Evolutionary conservation across 2,113 vertebrate species (phyloP), one percentile per base, ranked within the genome.

Genomic region (Axis porcinus): DNA sequence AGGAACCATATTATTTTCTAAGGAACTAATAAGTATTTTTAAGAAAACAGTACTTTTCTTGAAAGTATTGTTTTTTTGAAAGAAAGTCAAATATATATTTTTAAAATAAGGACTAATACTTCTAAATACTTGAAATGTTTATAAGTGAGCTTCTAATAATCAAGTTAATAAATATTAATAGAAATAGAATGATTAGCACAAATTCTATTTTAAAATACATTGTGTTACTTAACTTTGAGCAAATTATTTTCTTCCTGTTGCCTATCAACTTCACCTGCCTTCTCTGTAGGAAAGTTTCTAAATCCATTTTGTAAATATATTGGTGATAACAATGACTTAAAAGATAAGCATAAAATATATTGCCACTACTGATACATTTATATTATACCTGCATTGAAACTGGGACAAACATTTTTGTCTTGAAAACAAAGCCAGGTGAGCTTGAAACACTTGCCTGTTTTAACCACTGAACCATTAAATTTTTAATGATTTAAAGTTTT

Each of bases 341-440:
- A 96, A 78, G 23, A 47, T 27, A 74, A 92, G 33, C 16, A 36
- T 16, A 78, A 76, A 81, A 12, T 50, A 27, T 76, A 28, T 84
- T 94, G 74, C 91, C 67, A 95, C 81, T 52, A 13, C 64, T 70
- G 74, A 82, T 25, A 19, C 90, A 54, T 97, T 97, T 97, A 40
- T 52, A 52, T 21, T 88, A 92, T 67, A 97, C 95, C 88, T 97
- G 91, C n/a, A 43, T 10, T 23, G 23, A 43, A 90, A 89, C 12
- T 81, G 17, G 45, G 16, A 58, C 55, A 97, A 92, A 88, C 11
- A 82, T 25, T 90, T 94, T 86, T 64, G 28, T 90, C 85, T 92
- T 94, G 43, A 86, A 86, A 97, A 97, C 81, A 91, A 96, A 98
- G 40, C 76, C 89, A 97, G 91, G 86, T 98, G 94, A 97, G 86